These are phyloP conservation scores for Metalampra italica DNA, from an alignment of 2,888 invertebrate species.

Conservation along the genomic window DNA sequence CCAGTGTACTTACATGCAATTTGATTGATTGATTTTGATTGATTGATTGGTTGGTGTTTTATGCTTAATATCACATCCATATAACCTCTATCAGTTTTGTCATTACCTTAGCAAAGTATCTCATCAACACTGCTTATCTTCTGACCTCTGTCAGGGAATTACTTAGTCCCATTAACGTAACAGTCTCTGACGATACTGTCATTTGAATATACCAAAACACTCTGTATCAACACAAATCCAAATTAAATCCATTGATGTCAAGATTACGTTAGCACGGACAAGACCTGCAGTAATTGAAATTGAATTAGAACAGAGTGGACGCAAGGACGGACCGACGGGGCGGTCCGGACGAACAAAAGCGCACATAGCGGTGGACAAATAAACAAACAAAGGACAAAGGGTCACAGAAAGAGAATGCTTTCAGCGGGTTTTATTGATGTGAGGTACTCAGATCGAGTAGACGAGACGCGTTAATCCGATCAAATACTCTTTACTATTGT, in stretches of 20 bases:
- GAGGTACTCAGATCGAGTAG: not conserved
- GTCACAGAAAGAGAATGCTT: slow-evolving; percentile 32
- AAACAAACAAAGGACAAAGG: slow-evolving; percentile 42
- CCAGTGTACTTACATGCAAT: no score
- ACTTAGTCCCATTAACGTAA: not conserved
- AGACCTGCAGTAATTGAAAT: slow-evolving; percentile 57
- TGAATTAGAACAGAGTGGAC: slow-evolving; percentile 55
- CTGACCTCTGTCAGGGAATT: no score
- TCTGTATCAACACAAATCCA: slow-evolving; percentile 45
- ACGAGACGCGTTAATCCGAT: no score
- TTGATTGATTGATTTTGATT: no score
- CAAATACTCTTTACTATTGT: no score
- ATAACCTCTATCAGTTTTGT: no score
- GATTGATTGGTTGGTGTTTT: no score
- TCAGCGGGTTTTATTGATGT: slow-evolving; percentile 26
- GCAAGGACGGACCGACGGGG: slow-evolving; percentile 23
- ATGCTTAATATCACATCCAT: no score
- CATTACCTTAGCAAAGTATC: no score
- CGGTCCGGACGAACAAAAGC: slow-evolving; percentile 43
- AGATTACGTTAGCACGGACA: slow-evolving; percentile 40
- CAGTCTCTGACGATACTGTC: slow-evolving; percentile 4
- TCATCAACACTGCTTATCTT: no score
- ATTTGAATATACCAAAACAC: slow-evolving; percentile 20
- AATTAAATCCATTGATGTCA: slow-evolving; percentile 65
- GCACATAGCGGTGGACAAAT: slow-evolving; percentile 37